Base-by-base conservation (phyloP, 2,888 invertebrate species). In the Campoplex nolae region DNA sequence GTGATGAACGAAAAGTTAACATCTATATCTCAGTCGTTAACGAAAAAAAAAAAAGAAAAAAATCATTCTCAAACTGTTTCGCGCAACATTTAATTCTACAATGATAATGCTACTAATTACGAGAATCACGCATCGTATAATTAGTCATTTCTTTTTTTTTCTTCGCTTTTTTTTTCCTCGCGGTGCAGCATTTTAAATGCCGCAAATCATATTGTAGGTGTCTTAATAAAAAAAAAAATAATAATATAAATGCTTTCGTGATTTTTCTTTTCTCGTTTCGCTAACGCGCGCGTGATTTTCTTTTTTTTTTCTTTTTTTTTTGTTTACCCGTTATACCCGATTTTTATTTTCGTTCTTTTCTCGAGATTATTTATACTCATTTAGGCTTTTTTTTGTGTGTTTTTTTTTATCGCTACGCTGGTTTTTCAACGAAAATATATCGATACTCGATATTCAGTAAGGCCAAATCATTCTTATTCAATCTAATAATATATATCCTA, bases 11-110 rank as follows among this genome's bases (percentile, higher is more conserved):
- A 62, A 76, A 92, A 85, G 90, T 91, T 91, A 93, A 92, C 91
- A 91, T 90, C 86, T 88, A 90, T 90, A 90, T 90, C 84, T 92
- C 91, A 90, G 91, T 92, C 91, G 74, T 90, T 88, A 92, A 91
- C 88, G 89, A 91, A 76, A 80, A 73, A 83, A 51, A 75, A 68
- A 23, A 67, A 83, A 51, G 1, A 38, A 38, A 38, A 38, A 38
- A 38, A 38, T 38, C 62, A 68, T 18, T 81, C 18, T 79, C 65
- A 9, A 82, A 84, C 76, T 68, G 32, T 84, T 68, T 70, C 32
- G 42, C 48, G 42, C 71, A 65, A 75, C 68, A 71, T 71, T 71
- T 4, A 23, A 81, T 51, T 70, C 68, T 80, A 78, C 78, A 78
- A 85, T 45, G 2, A 45, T 45, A 11, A 45, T 45, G 45, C 11